Base-by-base conservation (phyloP, 2,113 vertebrate species). In the Leptodactylus fuscus region DNA sequence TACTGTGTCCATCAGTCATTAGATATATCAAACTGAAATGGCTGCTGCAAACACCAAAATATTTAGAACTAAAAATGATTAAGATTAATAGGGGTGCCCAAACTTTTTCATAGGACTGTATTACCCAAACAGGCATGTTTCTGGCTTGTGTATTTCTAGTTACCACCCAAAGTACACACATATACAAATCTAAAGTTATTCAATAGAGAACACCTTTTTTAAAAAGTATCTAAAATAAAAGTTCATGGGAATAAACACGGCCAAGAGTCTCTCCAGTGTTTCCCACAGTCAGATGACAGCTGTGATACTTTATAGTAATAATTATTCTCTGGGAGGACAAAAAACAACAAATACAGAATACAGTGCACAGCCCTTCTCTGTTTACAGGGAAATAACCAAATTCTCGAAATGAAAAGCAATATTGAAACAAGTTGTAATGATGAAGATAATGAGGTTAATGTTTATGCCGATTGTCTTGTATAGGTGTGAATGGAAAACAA, bases 181-280 rank as follows among this genome's bases (percentile, higher is more conserved):
- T 70, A 36, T 3, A 36, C 13, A 74, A n/a, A 15, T 15, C n/a
- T 15, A 74, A 74, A 74, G 12, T 46, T 8, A 27, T 48, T 74
- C n/a, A 46, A 27, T 29, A 24, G 44, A 27, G 29, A 46, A 92
- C 92, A 92, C 93, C 94, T 96, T 94, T 95, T n/a, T 87, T 48
- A 89, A 88, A 95, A 93, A 94, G 94, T 92, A 87, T 92, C 92
- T 82, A 91, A 95, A 94, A 75, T 90, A 94, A 88, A 90, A 95
- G 97, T 97, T 98, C 96, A 80, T 98, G 97, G 96, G 97, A 98
- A 98, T 95, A 94, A 95, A 95, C 94, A 97, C 94, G 95, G 91
- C 92, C 95, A 95, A 95, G 93, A 93, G 96, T 95, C 92, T 92
- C 93, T 95, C 93, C 94, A 94, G 95, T 92, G 92, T 96, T 98